Percentiles rank a stretch among this genome's conserved stretches.
These are phyloP conservation scores for Psophia crepitans DNA, from an alignment of 2,113 vertebrate species.

Conservation along the genomic window DNA sequence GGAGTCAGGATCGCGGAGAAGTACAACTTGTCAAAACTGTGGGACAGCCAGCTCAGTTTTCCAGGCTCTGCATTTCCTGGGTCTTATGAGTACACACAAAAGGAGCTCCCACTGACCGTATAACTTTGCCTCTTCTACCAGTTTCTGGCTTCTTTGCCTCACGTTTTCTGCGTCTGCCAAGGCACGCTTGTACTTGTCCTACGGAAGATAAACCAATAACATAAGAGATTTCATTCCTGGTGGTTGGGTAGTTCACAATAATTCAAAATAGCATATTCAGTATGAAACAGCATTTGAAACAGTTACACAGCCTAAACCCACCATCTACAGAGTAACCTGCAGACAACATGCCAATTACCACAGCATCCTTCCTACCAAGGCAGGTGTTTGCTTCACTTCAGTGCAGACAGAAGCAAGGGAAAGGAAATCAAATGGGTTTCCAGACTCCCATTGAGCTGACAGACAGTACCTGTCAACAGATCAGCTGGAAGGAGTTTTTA, in stretches of 20 bases:
- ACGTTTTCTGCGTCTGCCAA: conserved; percentile 95
- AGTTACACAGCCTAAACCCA: neutral
- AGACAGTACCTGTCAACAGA: neutral
- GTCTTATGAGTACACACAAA: neutral
- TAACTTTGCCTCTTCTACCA: conserved; percentile 92
- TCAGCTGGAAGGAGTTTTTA: neutral
- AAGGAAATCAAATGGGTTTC: neutral
- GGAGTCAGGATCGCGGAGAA: neutral
- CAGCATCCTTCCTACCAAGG: neutral
- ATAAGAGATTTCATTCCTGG: neutral
- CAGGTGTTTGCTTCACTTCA: neutral
- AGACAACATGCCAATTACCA: neutral
- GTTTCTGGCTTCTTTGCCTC: conserved; percentile 87
- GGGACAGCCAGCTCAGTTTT: neutral
- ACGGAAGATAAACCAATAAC: neutral
- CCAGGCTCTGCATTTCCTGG: neutral
- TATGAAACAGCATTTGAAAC: neutral
- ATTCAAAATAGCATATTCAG: neutral
- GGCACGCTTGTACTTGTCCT: conserved; percentile 96
- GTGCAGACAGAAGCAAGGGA: neutral
- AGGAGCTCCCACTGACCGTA: conserved; percentile 78
- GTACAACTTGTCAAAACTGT: neutral
- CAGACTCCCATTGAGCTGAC: no score
- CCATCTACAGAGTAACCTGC: neutral
- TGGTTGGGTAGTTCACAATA: neutral